Base-by-base conservation (phyloP, 2,113 vertebrate genomes). In the Callocephalon fimbriatum region DNA sequence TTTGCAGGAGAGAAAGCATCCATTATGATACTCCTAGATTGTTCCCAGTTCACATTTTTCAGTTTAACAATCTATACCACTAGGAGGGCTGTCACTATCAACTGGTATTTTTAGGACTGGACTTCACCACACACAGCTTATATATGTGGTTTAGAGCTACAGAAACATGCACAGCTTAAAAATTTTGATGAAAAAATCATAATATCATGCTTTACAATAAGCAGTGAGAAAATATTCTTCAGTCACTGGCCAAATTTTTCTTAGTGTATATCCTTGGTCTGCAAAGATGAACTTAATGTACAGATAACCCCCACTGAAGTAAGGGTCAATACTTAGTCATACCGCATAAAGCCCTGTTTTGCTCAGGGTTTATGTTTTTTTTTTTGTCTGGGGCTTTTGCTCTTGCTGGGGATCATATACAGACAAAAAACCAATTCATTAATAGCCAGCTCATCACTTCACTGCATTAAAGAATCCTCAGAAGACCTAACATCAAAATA, bases 341-440 rank as follows among this genome's bases (percentile, higher is more conserved):
- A 25, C 7, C 11, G 21, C 26, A 61, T 10, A 25, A 2, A 94
- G 6, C 5, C 58, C 4, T 59, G 53, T 65, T 88, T 86, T 59
- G 3, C 23, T 76, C 12, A 1, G 20, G 3, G 1, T 16, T 79
- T 74, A 15, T 5, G 5, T 1, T 5, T 61, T 5, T 4, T 65
- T 76, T 65, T 76, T 48, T 75, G 21, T 25, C 44, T 15, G 5
- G 7, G 21, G 21, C 3, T 62, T 95, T 40, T 48, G 22, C 7
- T 82, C 59, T 87, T 65, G 6, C 18, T 62, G 40, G 48, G 19
- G 38, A 68, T 32, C 23, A 66, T 5, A 73, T 0, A 25, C 15
- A 75, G 37, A 40, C 27, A 38, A 80, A 93, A 67, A 7, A 4
- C 5, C 1, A 0, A 67, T 3, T 83, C 10, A 29, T 14, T 38